Evolutionary conservation across 2,797 vertebrate genomes (phyloP), one percentile per base, ranked within the genome.

Genomic region (Menidia menidia): DNA sequence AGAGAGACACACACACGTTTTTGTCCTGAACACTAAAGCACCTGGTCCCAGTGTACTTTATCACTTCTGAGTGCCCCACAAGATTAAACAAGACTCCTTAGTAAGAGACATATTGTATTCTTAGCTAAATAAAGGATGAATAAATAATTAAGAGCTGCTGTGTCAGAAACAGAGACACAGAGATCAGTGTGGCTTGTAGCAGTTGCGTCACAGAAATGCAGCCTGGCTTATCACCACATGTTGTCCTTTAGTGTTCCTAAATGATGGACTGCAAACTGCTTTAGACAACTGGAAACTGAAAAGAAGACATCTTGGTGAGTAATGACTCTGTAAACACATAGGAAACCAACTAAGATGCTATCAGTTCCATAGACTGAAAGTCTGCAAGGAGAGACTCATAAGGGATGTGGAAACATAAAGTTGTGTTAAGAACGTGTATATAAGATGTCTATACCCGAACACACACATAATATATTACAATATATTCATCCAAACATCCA

Each of bases 401-500:
- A 64, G 52, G 66, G 62, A 79, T 48, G 31, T 35, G 43, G 18
- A 55, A 70, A 48, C 32, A 16, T 71, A 73, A 71, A 64, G 64
- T 42, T 48, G 39, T 71, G 75, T 81, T 43, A 48, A 62, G 60
- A 57, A 53, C 53, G 15, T 51, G 59, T 83, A 25, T 50, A 44
- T 42, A 12, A 55, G 55, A 71, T 75, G 52, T 25, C 43, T 50
- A 33, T 81, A 77, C 77, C 78, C 74, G 86, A 66, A 80, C 73
- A 79, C 68, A 78, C 60, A 87, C 72, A 82, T 75, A 74, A 84
- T 87, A 71, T 68, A 89, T 82, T 87, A 83, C 67, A 76, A 68
- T 85, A 73, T 64, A 87, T 87, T 72, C 78, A 85, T 77, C 70
- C 61, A 25, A 71, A 61, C 59, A 91, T 89, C 70, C 87, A 90